Percentiles rank a stretch among this genome's conserved stretches.
Conservation (phyloP, 1,140 invertebrate genomes). For the Holotrichia oblita region DNA sequence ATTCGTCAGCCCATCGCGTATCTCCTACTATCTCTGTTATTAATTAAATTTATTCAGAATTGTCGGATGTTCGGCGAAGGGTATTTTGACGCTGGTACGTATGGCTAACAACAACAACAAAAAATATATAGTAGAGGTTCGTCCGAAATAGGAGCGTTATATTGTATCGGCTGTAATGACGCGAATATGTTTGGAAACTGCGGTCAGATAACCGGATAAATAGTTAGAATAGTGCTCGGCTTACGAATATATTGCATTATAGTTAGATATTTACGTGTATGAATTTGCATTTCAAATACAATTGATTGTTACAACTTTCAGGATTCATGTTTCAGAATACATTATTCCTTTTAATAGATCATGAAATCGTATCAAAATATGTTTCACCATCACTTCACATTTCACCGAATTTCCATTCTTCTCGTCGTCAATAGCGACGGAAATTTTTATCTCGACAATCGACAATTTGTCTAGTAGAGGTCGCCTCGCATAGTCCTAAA, state of each 20-base stretch:
- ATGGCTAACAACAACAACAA: background rate
- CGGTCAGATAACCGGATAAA: background rate
- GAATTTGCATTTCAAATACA: too few species aligned
- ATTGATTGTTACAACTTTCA: too few species aligned
- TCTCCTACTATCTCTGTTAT: background rate
- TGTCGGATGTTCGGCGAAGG: background rate
- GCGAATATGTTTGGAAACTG: background rate
- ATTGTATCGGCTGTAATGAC: background rate
- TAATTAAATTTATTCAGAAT: slow-evolving; percentile 13
- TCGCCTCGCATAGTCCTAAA: too few species aligned
- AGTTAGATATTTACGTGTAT: slow-evolving; percentile 4
- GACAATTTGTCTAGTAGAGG: too few species aligned
- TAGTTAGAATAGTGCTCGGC: background rate
- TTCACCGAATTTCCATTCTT: too few species aligned
- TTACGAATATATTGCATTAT: too few species aligned
- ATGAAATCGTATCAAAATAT: too few species aligned
- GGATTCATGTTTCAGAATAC: too few species aligned
- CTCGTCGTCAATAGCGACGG: too few species aligned
- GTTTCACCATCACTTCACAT: too few species aligned
- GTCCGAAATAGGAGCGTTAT: background rate
- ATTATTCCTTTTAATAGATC: too few species aligned
- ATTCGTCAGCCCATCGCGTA: background rate
- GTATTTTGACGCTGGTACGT: background rate
- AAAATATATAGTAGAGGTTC: background rate
- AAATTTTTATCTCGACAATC: too few species aligned